A percentile compares a stretch with the other conserved stretches of the same genome.
Conservation (phyloP, 1,140 invertebrate genomes). For the Harpegnathos saltator region DNA sequence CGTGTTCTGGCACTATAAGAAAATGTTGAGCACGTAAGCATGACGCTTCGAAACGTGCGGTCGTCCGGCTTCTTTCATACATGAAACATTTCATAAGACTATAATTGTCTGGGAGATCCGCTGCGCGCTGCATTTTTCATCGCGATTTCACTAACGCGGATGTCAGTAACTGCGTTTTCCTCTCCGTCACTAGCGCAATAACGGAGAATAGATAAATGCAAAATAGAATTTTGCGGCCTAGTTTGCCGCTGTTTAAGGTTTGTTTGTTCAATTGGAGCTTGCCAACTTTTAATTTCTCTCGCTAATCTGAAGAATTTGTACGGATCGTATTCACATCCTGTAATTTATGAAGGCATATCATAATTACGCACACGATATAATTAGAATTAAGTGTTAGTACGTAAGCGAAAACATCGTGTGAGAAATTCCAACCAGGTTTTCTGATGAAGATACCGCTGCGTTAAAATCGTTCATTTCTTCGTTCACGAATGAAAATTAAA, state of each 20-base stretch:
- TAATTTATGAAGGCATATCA: constrained; percentile 44
- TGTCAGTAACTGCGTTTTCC: neutral
- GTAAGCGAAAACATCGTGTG: constrained; percentile 50
- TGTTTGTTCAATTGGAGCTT: neutral
- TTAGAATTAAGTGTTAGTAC: constrained; percentile 51
- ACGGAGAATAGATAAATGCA: neutral
- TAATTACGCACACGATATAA: constrained; percentile 47
- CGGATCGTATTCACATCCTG: constrained; percentile 46
- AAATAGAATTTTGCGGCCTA: neutral
- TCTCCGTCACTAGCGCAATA: neutral
- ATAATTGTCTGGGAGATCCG: constrained; percentile 47
- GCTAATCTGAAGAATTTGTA: constrained; percentile 5
- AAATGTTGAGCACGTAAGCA: constrained; percentile 53
- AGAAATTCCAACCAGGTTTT: constrained; percentile 43
- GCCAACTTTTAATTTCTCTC: neutral
- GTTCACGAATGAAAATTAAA: constrained; percentile 25
- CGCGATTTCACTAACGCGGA: constrained; percentile 21
- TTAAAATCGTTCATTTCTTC: constrained; percentile 49
- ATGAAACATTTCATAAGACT: constrained; percentile 41
- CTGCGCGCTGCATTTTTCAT: constrained; percentile 18
- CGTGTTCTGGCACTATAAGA: constrained; percentile 8
- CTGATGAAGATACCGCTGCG: constrained; percentile 45
- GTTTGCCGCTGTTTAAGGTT: neutral
- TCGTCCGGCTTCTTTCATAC: constrained; percentile 22
- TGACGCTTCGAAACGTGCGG: constrained; percentile 43